Base-by-base conservation (phyloP, 2,113 vertebrate species). In the Solea senegalensis region DNA sequence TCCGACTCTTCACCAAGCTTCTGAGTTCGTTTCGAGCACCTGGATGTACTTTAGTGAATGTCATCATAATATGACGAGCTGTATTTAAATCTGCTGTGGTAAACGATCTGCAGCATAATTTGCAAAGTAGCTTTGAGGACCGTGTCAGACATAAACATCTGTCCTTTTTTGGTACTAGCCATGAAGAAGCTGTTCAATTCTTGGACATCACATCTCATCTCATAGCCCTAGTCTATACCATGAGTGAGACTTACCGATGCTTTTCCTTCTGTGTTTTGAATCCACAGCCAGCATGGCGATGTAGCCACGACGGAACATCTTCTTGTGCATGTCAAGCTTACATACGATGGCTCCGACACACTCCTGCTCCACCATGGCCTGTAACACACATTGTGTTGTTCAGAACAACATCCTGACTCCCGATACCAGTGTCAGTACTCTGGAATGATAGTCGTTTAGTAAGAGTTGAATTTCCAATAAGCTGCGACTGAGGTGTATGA, bases 321-420 rank as follows among this genome's bases (percentile, higher is more conserved):
- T 99, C 96, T 99, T 99, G 94, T 99, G 98, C 98, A 98, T 98
- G 93, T 99, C 98, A 92, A 99, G 95, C 94, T 99, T 99, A 94
- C 98, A 99, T 88, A 99, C 98, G 67, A 99, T 99, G 94, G 97
- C 98, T 93, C 98, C 98, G 81, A 99, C 98, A 92, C 98, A 99
- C 93, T 98, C 97, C 80, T 97, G 95, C 90, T 96, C 96, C 94
- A 99, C 98, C 97, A 98, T 95, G 86, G 98, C 98, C 98, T 99
- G 94, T 65, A 91, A 89, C 46, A 84, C 10, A 76, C 26, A 70
- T 11, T 34, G 9, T 12, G 62, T 6, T 70, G 9, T n/a, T 68
- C 8, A 73, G 46, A 8, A 10, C 2, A 14, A 52, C 26, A 11
- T 52, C 9, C 16, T 26, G 10, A 4, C 5, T 6, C 9, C 16